Percentiles rank a stretch among this genome's conserved stretches.
These are phyloP conservation scores for Smutsia temminckii DNA, from an alignment of 2,797 vertebrate species.

Conservation along the genomic window DNA sequence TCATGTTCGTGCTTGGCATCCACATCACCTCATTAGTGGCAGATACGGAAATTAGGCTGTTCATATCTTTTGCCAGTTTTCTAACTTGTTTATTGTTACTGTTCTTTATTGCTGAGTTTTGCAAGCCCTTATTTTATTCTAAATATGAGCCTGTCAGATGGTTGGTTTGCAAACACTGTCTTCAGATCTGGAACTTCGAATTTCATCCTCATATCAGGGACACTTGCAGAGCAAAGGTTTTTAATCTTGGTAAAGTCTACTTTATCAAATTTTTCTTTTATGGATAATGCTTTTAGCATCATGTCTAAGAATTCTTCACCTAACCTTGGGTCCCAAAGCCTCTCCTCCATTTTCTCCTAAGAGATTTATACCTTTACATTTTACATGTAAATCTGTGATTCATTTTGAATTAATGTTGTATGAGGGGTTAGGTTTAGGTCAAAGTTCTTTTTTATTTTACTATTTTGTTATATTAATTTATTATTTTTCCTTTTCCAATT, in stretches of 20 bases:
- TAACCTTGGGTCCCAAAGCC: neutral
- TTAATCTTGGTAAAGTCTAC: neutral
- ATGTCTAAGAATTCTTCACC: neutral
- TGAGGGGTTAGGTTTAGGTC: neutral
- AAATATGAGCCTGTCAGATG: neutral
- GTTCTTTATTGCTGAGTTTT: neutral
- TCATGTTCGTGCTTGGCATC: accelerated
- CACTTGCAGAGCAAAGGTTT: neutral
- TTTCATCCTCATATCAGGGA: neutral
- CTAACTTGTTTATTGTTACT: neutral
- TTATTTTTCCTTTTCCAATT: neutral
- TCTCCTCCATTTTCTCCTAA: neutral
- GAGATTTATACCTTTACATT: neutral
- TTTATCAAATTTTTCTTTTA: neutral
- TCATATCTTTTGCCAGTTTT: neutral
- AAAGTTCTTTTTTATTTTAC: neutral
- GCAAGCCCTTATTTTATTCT: neutral
- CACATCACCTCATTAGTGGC: neutral
- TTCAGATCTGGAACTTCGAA: neutral
- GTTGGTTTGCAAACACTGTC: neutral
- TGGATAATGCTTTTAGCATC: too few relatives aligned
- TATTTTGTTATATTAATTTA: neutral
- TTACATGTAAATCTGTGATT: neutral
- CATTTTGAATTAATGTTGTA: neutral
- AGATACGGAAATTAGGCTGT: neutral